Percentiles rank a stretch among this genome's conserved stretches.
Conservation (phyloP, 1,140 invertebrate species). For the Scylla paramamosain region DNA sequence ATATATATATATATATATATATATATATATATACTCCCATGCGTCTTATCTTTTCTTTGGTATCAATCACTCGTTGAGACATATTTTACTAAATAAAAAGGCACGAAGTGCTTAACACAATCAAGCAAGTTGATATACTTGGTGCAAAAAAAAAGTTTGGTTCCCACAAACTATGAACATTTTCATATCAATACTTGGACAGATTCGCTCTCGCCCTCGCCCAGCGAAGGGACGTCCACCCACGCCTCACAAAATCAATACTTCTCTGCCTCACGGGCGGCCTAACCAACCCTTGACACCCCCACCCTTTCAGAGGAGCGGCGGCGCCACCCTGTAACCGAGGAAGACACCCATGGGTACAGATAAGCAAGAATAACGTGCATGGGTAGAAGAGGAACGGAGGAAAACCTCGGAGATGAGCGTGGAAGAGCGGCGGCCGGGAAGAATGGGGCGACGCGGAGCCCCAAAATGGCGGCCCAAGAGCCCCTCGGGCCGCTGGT, state of each 20-base stretch:
- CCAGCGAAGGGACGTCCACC: not conserved
- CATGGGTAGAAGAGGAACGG: not conserved
- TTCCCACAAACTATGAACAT: not conserved
- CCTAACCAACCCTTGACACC: not conserved
- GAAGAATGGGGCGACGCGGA: not conserved
- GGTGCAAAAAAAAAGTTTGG: no score
- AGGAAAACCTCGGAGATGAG: not conserved
- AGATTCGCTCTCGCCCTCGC: not conserved
- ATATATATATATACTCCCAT: not conserved
- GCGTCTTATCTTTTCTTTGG: not conserved
- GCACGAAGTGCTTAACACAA: no score
- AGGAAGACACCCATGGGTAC: not conserved
- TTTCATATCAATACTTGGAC: not conserved
- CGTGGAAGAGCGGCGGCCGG: not conserved
- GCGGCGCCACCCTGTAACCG: not conserved
- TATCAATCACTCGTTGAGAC: not conserved
- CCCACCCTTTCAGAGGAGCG: not conserved
- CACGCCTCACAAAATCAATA: slow-evolving; percentile 1
- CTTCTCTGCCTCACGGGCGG: not conserved
- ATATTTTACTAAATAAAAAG: no score
- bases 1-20: not conserved
- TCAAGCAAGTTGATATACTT: no score
- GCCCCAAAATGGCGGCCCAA: slow-evolving; percentile 58
- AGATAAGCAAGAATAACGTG: not conserved
- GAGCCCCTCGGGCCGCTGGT: not conserved